Conservation (phyloP, 2,113 vertebrate genomes). For the Vidua chalybeata region DNA sequence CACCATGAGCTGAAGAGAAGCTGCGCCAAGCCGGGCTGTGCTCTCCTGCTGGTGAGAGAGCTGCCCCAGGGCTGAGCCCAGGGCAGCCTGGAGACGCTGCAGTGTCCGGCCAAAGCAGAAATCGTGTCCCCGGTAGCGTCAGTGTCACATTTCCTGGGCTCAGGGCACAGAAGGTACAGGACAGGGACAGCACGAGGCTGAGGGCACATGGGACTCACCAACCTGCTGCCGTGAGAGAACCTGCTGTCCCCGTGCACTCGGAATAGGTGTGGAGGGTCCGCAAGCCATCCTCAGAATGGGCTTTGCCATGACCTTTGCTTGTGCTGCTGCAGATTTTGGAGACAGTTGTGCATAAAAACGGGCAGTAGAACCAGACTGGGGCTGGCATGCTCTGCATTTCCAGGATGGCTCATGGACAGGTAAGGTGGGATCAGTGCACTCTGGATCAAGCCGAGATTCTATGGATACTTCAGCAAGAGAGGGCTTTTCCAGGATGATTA, state of each 20-base stretch:
- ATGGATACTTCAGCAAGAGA: not conserved
- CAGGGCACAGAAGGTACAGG: not conserved
- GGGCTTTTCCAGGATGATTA: not conserved
- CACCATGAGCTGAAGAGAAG: too few relatives aligned
- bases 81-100: too few relatives aligned
- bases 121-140: not conserved
- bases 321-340: not conserved
- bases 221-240: not conserved
- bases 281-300: too few relatives aligned
- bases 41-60: too few relatives aligned
- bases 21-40: too few relatives aligned
- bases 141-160: not conserved
- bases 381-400: not conserved
- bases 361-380: not conserved
- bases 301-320: not conserved
- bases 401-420: not conserved
- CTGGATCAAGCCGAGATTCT: not conserved
- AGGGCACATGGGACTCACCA: not conserved
- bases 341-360: not conserved
- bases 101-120: not conserved
- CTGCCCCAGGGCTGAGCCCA: too few relatives aligned
- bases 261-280: not conserved
- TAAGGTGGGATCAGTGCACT: not conserved
- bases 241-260: not conserved
- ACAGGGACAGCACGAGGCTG: not conserved